Evolutionary conservation across 2,888 invertebrate species (phyloP), one percentile per base, ranked within the genome.

Genomic region (Tenodera sinensis): DNA sequence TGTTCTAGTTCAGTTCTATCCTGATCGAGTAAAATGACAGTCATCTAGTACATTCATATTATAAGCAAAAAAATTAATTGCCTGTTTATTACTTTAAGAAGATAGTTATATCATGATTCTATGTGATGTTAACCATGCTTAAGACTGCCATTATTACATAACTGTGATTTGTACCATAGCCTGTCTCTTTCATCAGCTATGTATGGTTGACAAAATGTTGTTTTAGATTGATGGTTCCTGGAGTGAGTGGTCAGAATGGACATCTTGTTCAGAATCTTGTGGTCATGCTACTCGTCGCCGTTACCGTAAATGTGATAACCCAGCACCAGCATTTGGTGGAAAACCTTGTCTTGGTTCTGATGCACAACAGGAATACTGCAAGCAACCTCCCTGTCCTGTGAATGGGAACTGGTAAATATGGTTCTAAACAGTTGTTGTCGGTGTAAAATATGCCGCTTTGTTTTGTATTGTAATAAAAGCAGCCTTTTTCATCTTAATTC

Each of bases 171-270:
- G n/a, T n/a, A n/a, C n/a, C n/a, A n/a, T n/a, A n/a, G n/a, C n/a
- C n/a, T n/a, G n/a, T n/a, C n/a, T n/a, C n/a, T n/a, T n/a, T n/a
- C n/a, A n/a, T n/a, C n/a, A n/a, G n/a, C n/a, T n/a, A n/a, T 42
- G 12, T 42, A 42, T 42, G 12, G 1, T 6, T 42, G 12, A 42
- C 2, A 42, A 42, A 9, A 25, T 47, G 12, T 28, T 87, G n/a
- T 54, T 34, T n/a, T 54, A 89, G 89, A 54, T 92, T 27, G 91
- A 93, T 91, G 93, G 93, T 0, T 91, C 91, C 9, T 93, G 94
- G 94, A 92, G 93, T 83, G 91, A 91, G 0, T 94, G 94, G 94
- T 91, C 92, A 14, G 90, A 91, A 7, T 94, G 94, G 94, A 92
- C 93, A 15, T 91, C 92, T 3, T 94, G 94, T 91, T 93, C 93